Evolutionary conservation across 2,797 vertebrate species (phyloP).

Genomic region (Acanthis flammea): DNA sequence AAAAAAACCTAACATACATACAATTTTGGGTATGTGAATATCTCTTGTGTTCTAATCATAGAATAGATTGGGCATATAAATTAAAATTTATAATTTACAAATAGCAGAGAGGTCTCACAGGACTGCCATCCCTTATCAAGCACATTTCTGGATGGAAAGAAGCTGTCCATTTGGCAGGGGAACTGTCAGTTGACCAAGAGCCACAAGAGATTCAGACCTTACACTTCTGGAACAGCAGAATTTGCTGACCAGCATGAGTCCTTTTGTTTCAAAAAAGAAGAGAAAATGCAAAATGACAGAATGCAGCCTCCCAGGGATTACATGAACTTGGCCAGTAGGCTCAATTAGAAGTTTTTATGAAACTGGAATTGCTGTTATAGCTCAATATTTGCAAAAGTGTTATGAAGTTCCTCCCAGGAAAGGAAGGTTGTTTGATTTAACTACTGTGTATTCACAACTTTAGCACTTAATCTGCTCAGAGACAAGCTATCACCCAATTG

Average conservation of each 20-base stretch:
- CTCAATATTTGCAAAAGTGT: neutral
- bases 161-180: neutral
- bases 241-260: accelerated
- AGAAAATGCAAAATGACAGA: neutral
- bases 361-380: neutral
- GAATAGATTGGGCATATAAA: neutral
- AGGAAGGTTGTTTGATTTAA: neutral
- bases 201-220: neutral
- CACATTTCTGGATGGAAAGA: neutral
- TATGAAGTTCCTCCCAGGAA: neutral
- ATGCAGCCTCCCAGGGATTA: neutral
- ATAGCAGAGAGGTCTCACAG: neutral
- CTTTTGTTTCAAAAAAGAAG: neutral
- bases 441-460: neutral
- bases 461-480: neutral
- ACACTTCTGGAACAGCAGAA: neutral
- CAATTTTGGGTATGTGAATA: neutral
- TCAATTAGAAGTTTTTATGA: neutral
- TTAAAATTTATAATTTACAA: neutral
- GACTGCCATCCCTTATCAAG: neutral
- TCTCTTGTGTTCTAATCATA: accelerated
- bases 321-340: neutral
- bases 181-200: neutral
- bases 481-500: neutral
- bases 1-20: neutral